phyloP scores from a whole-genome alignment of 2,797 vertebrate species.

The Sarcophilus harrisii region DNA sequence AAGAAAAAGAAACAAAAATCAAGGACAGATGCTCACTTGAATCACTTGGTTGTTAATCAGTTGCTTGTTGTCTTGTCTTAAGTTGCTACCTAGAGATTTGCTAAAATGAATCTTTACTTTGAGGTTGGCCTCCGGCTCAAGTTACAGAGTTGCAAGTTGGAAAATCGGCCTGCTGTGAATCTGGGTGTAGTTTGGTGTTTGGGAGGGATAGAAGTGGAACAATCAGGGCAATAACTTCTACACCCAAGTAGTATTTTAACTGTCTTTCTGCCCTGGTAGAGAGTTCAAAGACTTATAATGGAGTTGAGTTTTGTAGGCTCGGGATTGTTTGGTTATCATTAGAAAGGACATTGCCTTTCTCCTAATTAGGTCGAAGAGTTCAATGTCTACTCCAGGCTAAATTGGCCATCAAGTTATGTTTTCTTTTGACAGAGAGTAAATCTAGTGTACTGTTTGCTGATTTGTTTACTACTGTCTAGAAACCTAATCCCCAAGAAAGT shows the following conservation, averaged over 20 bases:
- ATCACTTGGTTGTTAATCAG: not conserved
- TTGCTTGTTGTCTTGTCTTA: not conserved
- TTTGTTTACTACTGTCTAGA: constrained; percentile 80
- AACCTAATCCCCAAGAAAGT: constrained; percentile 68
- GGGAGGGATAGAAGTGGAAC: not conserved
- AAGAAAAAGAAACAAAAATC: not conserved
- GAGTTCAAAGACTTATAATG: not conserved
- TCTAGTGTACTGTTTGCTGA: constrained; percentile 69
- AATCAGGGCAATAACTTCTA: constrained; percentile 10
- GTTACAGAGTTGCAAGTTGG: not conserved
- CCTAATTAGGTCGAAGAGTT: constrained; percentile 62
- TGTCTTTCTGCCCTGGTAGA: constrained; percentile 4
- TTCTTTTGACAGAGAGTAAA: constrained; percentile 64
- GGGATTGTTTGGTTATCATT: not conserved
- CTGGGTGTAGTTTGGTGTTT: not conserved
- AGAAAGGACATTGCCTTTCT: constrained; percentile 32
- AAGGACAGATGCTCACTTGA: not conserved
- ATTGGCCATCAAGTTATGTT: constrained; percentile 54
- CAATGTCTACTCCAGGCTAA: constrained; percentile 64
- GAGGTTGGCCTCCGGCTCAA: not conserved
- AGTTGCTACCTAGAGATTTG: not conserved
- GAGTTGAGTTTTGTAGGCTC: not conserved
- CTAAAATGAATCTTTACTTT: not conserved
- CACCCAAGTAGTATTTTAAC: constrained; percentile 4
- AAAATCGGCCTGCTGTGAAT: not conserved